Conservation (phyloP, 2,888 invertebrate genomes). For the Agonopterix heracliana region DNA sequence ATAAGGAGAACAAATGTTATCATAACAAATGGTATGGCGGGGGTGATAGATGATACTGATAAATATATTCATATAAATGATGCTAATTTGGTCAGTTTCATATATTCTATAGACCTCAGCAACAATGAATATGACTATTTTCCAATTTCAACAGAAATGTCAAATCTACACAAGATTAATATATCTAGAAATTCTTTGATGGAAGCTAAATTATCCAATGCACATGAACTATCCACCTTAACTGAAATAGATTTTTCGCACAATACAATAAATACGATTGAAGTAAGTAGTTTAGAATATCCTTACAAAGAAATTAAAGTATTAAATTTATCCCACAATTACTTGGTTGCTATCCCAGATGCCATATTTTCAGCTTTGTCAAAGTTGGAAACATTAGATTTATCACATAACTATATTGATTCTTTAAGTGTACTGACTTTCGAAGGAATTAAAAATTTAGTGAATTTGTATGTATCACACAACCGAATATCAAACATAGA, state of each 20-base stretch:
- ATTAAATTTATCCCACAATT: conserved; percentile 44
- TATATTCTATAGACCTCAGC: conserved; percentile 31
- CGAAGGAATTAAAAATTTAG: conserved; percentile 41
- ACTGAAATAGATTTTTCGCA: conserved; percentile 40
- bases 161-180: conserved; percentile 28
- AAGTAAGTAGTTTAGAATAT: conserved; percentile 11
- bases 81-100: background rate
- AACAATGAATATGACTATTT: conserved; percentile 19
- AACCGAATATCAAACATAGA: conserved; percentile 41
- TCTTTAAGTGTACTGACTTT: conserved; percentile 32
- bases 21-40: too few relatives aligned
- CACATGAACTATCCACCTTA: conserved; percentile 21
- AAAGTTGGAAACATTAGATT: conserved; percentile 34
- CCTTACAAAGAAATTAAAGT: conserved; percentile 25
- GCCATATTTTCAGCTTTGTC: conserved; percentile 32
- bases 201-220: conserved; percentile 32
- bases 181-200: conserved; percentile 34
- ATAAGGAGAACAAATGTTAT: background rate
- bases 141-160: conserved; percentile 29
- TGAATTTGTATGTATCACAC: conserved; percentile 34
- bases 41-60: too few relatives aligned
- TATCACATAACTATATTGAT: conserved; percentile 44
- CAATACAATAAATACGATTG: conserved; percentile 35
- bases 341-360: conserved; percentile 31
- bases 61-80: too few relatives aligned